Evolutionary conservation across 2,797 vertebrate genomes (phyloP).

Genomic region (Ammospiza maritima): DNA sequence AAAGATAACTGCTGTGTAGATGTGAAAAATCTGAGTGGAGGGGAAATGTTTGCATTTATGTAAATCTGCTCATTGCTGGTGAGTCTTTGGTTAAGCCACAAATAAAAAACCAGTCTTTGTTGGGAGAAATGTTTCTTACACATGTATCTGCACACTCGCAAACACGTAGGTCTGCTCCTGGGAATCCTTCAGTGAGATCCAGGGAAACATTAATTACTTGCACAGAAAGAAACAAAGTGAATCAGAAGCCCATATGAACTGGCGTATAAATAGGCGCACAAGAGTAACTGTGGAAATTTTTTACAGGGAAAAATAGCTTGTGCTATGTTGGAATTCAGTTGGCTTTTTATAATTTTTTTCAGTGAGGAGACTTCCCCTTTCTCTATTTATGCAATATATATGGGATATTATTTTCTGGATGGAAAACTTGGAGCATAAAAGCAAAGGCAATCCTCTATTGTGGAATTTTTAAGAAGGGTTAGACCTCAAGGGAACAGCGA

Average conservation of each 20-base stretch:
- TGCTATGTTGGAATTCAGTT: neutral
- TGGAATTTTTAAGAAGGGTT: neutral
- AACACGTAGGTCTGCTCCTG: neutral
- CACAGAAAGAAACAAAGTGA: neutral
- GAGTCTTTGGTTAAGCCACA: neutral
- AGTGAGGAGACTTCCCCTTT: neutral
- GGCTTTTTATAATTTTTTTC: neutral
- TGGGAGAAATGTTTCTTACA: neutral
- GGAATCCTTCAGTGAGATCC: neutral
- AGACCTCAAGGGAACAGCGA: neutral
- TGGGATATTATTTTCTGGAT: neutral
- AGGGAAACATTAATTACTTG: neutral
- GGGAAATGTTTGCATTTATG: neutral
- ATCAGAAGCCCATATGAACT: neutral
- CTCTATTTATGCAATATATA: neutral
- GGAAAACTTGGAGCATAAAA: neutral
- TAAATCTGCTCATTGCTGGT: neutral
- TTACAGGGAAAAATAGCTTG: neutral
- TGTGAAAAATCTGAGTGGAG: neutral
- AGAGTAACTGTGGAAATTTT: neutral
- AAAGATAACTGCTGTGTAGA: neutral
- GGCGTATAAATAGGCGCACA: neutral
- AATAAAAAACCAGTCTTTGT: neutral
- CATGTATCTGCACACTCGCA: rapidly evolving
- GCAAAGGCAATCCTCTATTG: neutral